Conservation (phyloP, 2,113 vertebrate genomes). For the Onychostruthus taczanowskii region DNA sequence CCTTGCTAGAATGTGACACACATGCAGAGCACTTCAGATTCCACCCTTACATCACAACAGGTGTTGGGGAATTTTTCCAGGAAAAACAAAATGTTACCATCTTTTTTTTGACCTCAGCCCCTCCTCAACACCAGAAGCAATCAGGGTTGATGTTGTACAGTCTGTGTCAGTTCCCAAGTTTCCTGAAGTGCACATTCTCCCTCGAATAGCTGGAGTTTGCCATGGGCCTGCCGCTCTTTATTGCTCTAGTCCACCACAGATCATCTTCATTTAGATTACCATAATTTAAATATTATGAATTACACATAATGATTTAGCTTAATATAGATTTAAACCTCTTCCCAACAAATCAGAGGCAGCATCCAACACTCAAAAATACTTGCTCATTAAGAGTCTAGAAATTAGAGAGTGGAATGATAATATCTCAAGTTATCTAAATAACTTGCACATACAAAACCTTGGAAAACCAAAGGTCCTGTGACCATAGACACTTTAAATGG, state of each 20-base stretch:
- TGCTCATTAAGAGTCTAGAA: background rate
- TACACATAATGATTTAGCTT: background rate
- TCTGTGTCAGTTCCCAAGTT: background rate
- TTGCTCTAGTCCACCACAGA: background rate
- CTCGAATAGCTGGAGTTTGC: background rate
- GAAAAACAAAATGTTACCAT: background rate
- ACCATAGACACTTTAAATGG: background rate
- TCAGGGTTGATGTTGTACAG: background rate
- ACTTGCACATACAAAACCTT: background rate
- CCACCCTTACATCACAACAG: no score
- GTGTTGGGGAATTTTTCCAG: background rate
- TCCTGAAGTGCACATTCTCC: background rate
- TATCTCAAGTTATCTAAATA: background rate
- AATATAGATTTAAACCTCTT: background rate
- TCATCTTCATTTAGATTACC: background rate
- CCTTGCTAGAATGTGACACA: background rate
- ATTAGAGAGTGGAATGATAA: background rate
- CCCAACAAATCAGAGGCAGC: background rate
- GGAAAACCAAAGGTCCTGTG: background rate
- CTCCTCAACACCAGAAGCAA: background rate
- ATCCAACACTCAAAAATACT: background rate
- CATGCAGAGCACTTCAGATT: background rate
- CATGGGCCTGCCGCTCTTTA: background rate
- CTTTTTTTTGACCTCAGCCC: background rate
- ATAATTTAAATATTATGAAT: background rate